Evolutionary conservation across 2,797 vertebrate genomes (phyloP).

Genomic region (Hipposideros larvatus): DNA sequence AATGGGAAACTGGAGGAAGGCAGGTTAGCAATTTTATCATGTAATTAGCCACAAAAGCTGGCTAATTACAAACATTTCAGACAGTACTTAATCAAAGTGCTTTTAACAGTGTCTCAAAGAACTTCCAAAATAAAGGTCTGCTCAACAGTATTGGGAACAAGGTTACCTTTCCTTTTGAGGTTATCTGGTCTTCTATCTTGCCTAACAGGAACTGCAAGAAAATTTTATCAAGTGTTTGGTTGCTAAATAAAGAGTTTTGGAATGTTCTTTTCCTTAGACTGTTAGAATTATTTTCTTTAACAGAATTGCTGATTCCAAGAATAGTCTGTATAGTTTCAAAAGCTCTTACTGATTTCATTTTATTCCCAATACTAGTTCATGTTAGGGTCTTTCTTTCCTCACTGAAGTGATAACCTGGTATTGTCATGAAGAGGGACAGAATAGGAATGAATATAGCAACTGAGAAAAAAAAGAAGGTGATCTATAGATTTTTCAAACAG

Average conservation of each 20-base stretch:
- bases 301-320: constrained; percentile 65
- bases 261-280: constrained; percentile 69
- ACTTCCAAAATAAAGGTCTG: constrained; percentile 37
- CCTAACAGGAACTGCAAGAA: constrained; percentile 39
- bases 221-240: constrained; percentile 71
- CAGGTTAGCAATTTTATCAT: not conserved
- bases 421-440: constrained; percentile 59
- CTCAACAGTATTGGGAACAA: not conserved
- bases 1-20: not conserved
- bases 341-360: constrained; percentile 64
- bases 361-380: constrained; percentile 56
- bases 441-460: constrained; percentile 22
- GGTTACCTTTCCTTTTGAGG: constrained; percentile 43
- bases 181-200: constrained; percentile 67
- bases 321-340: constrained; percentile 58
- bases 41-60: not conserved
- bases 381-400: constrained; percentile 48
- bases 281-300: constrained; percentile 73
- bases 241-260: constrained; percentile 77
- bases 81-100: constrained; percentile 35
- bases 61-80: constrained; percentile 42
- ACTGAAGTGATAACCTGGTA: constrained; percentile 39
- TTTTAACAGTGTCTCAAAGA: constrained; percentile 45
- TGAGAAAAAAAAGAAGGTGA: not conserved
- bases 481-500: constrained; percentile 63